Evolutionary conservation across 2,888 invertebrate genomes (phyloP), one percentile per base, ranked within the genome.

Genomic region (Coleophora flavipennella): DNA sequence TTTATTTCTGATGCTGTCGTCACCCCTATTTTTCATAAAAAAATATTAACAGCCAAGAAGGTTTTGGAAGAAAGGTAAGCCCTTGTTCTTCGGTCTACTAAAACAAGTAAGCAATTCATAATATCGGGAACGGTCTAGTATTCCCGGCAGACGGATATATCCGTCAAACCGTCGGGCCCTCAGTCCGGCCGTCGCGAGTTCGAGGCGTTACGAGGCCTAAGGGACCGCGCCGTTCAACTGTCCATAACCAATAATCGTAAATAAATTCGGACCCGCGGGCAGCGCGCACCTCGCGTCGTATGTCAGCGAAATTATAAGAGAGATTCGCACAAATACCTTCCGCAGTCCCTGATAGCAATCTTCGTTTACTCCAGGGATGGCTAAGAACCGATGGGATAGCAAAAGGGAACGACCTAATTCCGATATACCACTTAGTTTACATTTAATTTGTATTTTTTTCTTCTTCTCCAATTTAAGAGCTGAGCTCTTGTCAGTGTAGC

Each of bases 191-290:
- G 62, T 46, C 44, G 51, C 64, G 52, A 67, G 81, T 79, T 79
- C 79, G 72, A 74, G 69, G 63, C 67, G 71, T 83, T 83, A 84
- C 79, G 84, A 83, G 72, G 57, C 84, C 73, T 80, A 44, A 67
- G 83, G 81, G 83, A 84, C 57, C 48, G 53, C 57, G 67, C 64
- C 70, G 75, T 73, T 79, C 79, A 75, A 74, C 73, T 77, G 71
- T 76, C 81, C 70, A 81, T 84, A 81, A 83, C 80, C 84, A 81
- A 84, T 83, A 83, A 84, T 68, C 83, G 79, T 84, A 83, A 84
- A 83, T 84, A 81, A 81, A 74, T 71, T 57, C 62, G 56, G 57
- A 47, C 50, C 53, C 56, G 53, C 54, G 58, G 57, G 59, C 55
- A 53, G 49, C 55, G 59, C 45, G 46, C 49, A 49, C 42, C 43